phyloP scores from a whole-genome alignment of 2,888 invertebrate species.

The Nemurella pictetii region DNA sequence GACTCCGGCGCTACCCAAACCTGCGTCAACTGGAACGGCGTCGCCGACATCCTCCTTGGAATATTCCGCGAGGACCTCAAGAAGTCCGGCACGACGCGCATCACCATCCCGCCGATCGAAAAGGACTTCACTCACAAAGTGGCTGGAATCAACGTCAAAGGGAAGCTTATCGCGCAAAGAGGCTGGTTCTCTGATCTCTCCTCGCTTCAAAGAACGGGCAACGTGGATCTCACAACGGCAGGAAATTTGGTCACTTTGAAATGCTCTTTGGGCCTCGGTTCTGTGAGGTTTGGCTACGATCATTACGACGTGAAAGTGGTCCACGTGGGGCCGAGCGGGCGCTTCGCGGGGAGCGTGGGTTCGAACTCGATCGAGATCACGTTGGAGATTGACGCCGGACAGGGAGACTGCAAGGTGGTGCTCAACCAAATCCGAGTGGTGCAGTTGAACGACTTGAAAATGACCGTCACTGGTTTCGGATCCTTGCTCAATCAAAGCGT shows the following conservation, averaged over 20 bases:
- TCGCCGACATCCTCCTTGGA: background rate
- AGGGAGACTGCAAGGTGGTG: conserved; percentile 13
- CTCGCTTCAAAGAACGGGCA: conserved; percentile 17
- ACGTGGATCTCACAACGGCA: background rate
- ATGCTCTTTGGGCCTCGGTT: conserved; percentile 21
- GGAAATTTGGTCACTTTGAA: background rate
- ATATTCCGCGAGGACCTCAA: background rate
- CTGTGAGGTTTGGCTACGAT: conserved; percentile 24
- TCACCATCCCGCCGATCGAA: conserved; percentile 1
- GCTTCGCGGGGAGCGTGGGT: conserved; percentile 7
- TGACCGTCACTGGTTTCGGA: background rate
- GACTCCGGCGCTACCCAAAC: background rate
- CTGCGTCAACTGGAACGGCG: background rate
- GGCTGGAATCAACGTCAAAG: background rate
- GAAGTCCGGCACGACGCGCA: background rate
- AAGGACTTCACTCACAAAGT: conserved; percentile 13
- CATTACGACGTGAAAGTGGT: conserved; percentile 19
- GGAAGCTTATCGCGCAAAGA: conserved; percentile 14
- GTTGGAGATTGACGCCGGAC: background rate
- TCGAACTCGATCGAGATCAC: conserved; percentile 13
- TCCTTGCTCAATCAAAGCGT: background rate
- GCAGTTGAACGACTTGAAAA: background rate
- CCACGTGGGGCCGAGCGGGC: background rate
- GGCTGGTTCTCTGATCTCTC: conserved; percentile 35
- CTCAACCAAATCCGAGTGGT: background rate